These are phyloP conservation scores for Hepsetus odoe DNA, from an alignment of 2,113 vertebrate genomes.

Conservation along the genomic window DNA sequence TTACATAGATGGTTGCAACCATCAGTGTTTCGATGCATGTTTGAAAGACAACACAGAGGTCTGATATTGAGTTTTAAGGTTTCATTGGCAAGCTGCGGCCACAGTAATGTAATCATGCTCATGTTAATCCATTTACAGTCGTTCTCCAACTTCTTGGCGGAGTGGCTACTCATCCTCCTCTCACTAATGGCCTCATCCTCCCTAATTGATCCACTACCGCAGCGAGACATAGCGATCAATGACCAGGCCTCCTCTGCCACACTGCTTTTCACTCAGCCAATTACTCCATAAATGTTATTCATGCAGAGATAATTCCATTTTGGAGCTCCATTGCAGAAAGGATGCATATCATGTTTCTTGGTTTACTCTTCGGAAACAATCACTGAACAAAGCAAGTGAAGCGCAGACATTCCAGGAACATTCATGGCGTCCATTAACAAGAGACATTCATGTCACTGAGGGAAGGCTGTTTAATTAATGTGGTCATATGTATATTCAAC, in stretches of 20 bases:
- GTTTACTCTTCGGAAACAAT: conserved; percentile 2
- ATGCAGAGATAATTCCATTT: conserved; percentile 45
- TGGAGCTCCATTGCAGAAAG: neutral
- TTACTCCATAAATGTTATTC: conserved; percentile 46
- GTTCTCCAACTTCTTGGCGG: conserved; percentile 25
- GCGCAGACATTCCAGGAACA: neutral
- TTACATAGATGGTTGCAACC: neutral
- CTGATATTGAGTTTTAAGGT: conserved; percentile 25
- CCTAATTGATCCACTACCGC: conserved; percentile 45
- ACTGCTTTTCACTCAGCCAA: conserved; percentile 27
- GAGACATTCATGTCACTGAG: neutral
- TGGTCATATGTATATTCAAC: no score
- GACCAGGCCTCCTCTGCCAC: conserved; percentile 12
- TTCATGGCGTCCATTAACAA: neutral
- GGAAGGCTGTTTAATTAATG: no score
- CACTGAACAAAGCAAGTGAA: neutral
- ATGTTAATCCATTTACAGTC: conserved; percentile 38
- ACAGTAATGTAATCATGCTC: conserved; percentile 39
- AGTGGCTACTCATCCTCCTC: conserved; percentile 33
- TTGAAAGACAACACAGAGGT: conserved; percentile 4
- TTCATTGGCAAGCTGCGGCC: conserved; percentile 23
- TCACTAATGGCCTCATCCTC: conserved; percentile 43
- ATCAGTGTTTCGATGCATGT: neutral
- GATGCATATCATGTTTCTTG: conserved; percentile 3
- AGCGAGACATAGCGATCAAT: conserved; percentile 38